Evolutionary conservation across 1,140 invertebrate species (phyloP), one percentile per base, ranked within the genome.

Genomic region (Dermatophagoides farinae): DNA sequence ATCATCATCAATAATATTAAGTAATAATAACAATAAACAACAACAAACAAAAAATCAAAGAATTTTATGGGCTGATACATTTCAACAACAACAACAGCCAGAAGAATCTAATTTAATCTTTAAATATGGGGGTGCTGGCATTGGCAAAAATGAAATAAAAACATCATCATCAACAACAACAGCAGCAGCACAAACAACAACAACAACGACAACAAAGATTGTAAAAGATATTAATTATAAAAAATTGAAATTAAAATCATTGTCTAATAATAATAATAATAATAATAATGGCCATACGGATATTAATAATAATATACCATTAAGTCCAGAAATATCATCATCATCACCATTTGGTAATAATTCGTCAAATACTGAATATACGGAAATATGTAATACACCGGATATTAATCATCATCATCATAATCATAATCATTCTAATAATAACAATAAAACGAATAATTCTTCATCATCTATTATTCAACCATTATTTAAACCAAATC

Each of bases 311-410:
- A 47, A 47, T 18, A 9, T 1, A 23, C 46, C 1, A 23, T 23
- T 47, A 23, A 55, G 53, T 55, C 53, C 53, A 5, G 53, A 55
- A 25, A 14, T 55, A 5, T 55, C 53, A 16, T 55, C 53, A 12
- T 55, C 53, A 41, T 23, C 53, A 23, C 53, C 53, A 11, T n/a
- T 55, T 44, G 10, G 16, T 14, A 23, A 23, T 14, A 55, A 55
- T 25, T 55, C 53, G 6, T 55, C 53, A n/a, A 25, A 20, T 23
- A 55, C 53, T 14, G 53, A 55, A 12, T 55, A 38, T 25, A 55
- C 53, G 1, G 53, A 55, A 20, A n/a, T 23, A 23, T 55, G 12
- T 31, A 31, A 31, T 31, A 31, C 31, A 31, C 31, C 31, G 31
- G 31, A 31, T 31, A 31, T 31, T 31, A 2, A 31, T 31, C 31